These are phyloP conservation scores for Meriones unguiculatus DNA, from an alignment of 2,113 vertebrate genomes.

Conservation along the genomic window DNA sequence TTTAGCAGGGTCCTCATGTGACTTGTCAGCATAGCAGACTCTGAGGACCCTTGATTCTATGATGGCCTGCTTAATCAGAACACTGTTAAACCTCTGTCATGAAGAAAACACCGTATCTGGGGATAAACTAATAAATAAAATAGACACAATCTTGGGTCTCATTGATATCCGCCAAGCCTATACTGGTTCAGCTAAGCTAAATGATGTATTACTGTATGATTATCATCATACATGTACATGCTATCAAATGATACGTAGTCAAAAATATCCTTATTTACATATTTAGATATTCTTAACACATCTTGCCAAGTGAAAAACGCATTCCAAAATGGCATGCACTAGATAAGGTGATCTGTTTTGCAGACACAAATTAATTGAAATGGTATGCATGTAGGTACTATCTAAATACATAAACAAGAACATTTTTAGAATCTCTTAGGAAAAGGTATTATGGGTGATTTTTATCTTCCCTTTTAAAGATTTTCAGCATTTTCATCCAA, in stretches of 20 bases:
- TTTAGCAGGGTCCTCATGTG: not conserved
- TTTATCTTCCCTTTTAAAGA: conserved; percentile 62
- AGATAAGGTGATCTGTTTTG: conserved; percentile 15
- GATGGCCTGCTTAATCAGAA: not conserved
- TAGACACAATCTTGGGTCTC: not conserved
- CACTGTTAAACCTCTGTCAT: not conserved
- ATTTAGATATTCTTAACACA: not conserved
- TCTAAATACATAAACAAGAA: conserved; percentile 60
- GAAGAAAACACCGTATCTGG: not conserved
- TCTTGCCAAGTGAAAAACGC: conserved; percentile 54
- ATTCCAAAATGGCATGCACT: not conserved
- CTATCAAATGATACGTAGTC: not conserved
- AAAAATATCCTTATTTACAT: conserved; percentile 57
- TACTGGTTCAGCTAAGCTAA: not conserved
- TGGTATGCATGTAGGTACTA: conserved; percentile 43
- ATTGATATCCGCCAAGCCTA: not conserved
- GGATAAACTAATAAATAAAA: conserved; percentile 25
- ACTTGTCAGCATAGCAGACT: not conserved
- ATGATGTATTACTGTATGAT: not conserved
- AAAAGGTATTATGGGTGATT: conserved; percentile 29
- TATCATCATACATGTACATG: not conserved
- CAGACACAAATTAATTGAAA: conserved; percentile 65
- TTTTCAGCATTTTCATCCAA: conserved; percentile 60
- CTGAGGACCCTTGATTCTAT: not conserved
- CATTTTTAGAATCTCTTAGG: conserved; percentile 10